Base-by-base conservation (phyloP, 2,797 vertebrate genomes). In the Acanthurus lineatus region DNA sequence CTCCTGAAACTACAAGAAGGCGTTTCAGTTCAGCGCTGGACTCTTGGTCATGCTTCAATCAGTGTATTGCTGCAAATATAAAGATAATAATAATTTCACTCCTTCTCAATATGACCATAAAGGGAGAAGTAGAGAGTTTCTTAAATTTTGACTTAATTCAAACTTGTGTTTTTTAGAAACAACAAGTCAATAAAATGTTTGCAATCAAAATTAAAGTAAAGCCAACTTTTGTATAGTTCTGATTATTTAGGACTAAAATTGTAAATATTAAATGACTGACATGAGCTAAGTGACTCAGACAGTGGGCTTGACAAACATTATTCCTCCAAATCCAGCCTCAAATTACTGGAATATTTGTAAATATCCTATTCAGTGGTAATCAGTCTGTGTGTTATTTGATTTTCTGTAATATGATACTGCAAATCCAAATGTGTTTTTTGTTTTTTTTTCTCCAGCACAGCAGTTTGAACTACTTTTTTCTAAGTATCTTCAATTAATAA, bases 1-100 rank as follows among this genome's bases (percentile, higher is more conserved):
- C 73, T 73, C 25, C 25, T 82, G 52, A 76, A 86, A 82, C 83
- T 76, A 52, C 35, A 79, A 69, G 44, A 38, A 72, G 67, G 61
- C 69, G 47, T 74, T 49, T 61, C 40, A 68, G 54, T 49, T 62
- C 61, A 77, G 56, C 38, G 52, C 54, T 73, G 19, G 42, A 63
- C 64, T 82, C 12, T 60, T 73, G 15, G 17, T 56, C 25, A 1
- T 58, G 67, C 49, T 49, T 52, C 68, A 63, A 7, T 32, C 42
- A 45, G 10, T 57, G 56, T 15, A 14, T 57, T 64, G 35, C 65
- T 65, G 17, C 68, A 56, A 22, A 48, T 52, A 28, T 65, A 61
- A 71, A 71, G 68, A 73, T 44, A 25, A 6, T 17, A 66, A 51
- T 20, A 22, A 49, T 53, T 62, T 47, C 44, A 57, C 35, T 42